phyloP scores from a whole-genome alignment of 2,888 invertebrate species.

The Mythimna albipuncta region DNA sequence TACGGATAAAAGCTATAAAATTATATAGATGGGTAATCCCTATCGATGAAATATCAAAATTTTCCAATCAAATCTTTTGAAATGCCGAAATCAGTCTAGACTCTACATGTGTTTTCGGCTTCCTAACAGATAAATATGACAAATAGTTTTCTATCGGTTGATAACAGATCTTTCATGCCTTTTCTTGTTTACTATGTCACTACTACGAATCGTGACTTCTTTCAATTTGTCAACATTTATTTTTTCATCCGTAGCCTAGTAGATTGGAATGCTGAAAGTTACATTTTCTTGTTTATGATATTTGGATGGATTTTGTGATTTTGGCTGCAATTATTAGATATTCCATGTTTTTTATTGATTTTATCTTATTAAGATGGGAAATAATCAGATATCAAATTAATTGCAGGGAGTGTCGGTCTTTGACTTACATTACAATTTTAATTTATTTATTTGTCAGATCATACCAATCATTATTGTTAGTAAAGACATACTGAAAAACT shows the following conservation, averaged over 20 bases:
- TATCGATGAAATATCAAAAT: neutral
- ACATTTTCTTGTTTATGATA: too few relatives aligned
- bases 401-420: too few relatives aligned
- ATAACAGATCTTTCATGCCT: constrained; percentile 4
- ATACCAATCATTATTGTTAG: too few relatives aligned
- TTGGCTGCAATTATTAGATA: too few relatives aligned
- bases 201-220: neutral
- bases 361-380: too few relatives aligned
- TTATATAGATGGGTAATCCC: neutral
- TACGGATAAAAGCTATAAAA: too few relatives aligned
- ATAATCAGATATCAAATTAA: too few relatives aligned
- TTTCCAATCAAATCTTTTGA: constrained; percentile 10
- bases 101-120: constrained; percentile 7
- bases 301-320: too few relatives aligned
- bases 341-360: too few relatives aligned
- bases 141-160: constrained; percentile 16
- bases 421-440: too few relatives aligned
- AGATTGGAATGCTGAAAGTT: neutral
- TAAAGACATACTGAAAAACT: too few relatives aligned
- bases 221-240: neutral
- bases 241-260: neutral
- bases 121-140: constrained; percentile 34
- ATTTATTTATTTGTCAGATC: too few relatives aligned
- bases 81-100: constrained; percentile 13
- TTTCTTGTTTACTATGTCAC: neutral